These are phyloP conservation scores for Melanaphis sacchari DNA, from an alignment of 1,140 invertebrate species.

Conservation along the genomic window DNA sequence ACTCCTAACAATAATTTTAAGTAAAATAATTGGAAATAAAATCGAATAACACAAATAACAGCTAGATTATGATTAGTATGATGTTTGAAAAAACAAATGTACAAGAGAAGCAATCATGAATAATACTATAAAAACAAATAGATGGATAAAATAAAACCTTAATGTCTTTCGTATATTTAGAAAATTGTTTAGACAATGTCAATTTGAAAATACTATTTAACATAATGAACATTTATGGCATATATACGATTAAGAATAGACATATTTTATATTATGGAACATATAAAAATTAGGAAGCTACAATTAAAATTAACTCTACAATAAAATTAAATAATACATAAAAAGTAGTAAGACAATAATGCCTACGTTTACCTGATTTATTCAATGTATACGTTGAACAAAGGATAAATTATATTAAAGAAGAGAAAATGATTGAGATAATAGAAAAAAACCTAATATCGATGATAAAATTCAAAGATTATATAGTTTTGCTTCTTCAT, in stretches of 20 bases:
- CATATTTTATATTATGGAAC: neutral
- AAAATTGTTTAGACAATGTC: neutral
- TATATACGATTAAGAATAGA: conserved; percentile 23
- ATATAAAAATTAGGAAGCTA: conserved; percentile 14
- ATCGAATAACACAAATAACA: neutral
- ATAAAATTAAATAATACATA: too few species aligned
- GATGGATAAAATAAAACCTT: conserved; percentile 21
- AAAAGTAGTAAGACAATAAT: too few species aligned
- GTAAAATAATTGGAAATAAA: conserved; percentile 9
- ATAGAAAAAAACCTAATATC: too few species aligned
- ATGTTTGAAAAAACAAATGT: neutral
- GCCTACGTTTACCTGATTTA: too few species aligned
- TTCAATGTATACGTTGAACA: too few species aligned
- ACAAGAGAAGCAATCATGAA: conserved; percentile 41
- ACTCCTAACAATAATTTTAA: conserved; percentile 29
- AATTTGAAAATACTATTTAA: conserved; percentile 52
- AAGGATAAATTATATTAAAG: too few species aligned
- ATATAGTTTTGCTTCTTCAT: too few species aligned
- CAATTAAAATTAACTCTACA: neutral
- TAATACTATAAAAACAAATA: conserved; percentile 47
- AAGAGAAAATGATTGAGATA: too few species aligned
- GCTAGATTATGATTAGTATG: neutral
- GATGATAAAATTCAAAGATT: too few species aligned
- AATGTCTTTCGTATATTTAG: conserved; percentile 9
- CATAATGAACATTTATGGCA: conserved; percentile 12